Evolutionary conservation across 2,113 vertebrate genomes (phyloP), one percentile per base, ranked within the genome.

Genomic region (Alexandromys fortis): DNA sequence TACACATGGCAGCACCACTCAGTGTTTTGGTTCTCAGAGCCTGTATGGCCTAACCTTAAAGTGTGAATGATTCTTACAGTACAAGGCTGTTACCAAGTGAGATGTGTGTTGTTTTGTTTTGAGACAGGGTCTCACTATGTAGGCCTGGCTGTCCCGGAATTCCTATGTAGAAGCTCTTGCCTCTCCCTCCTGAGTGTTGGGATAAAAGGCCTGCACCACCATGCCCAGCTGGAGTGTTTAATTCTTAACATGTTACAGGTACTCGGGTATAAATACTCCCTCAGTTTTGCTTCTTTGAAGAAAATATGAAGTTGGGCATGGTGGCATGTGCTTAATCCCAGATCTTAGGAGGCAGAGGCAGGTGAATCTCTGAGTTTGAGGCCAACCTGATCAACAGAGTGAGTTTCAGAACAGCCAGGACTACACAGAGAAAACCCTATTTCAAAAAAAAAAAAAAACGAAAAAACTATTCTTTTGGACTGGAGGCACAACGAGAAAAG

Each of bases 251-350:
- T 68, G 52, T 22, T 11, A 2, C n/a, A 9, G 6, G 19, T 38
- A 19, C 28, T 85, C 61, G 85, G 11, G n/a, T 75, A 42, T 68
- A 73, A 82, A 47, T 63, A 22, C 1, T 35, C 0, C 77, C 17
- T 96, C 63, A 70, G 49, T 94, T 94, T 94, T 93, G 24, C 49
- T 85, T 85, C 92, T 58, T 93, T 86, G 65, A 89, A 49, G 47
- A 86, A 86, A 94, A 70, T 68, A 70, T 63, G 55, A 72, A n/a
- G 35, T n/a, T 72, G 70, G 70, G 35, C 17, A n/a, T 72, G 17
- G 35, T 72, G 35, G 17, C 9, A 3, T 17, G n/a, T 38, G 17
- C 7, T n/a, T 72, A 19, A n/a, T 72, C 70, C 17, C 70, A 72
- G 35, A 35, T n/a, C 35, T n/a, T 72, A 17, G 35, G 17, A 72